Base-by-base conservation (phyloP, 2,888 invertebrate genomes). In the Azorinus chamasolen region DNA sequence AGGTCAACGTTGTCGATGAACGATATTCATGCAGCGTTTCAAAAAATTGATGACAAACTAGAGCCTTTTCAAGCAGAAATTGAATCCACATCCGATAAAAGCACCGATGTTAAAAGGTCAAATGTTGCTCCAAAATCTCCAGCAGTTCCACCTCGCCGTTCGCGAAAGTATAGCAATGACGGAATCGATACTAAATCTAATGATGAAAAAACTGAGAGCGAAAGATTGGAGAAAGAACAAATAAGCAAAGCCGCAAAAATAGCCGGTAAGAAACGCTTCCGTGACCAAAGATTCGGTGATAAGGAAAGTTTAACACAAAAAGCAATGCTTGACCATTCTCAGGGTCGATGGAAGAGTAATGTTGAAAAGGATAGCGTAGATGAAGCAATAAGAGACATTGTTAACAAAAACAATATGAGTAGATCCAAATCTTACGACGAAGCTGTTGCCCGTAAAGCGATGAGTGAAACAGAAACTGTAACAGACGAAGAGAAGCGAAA, bases 391-490 rank as follows among this genome's bases (percentile, higher is more conserved):
- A 84, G 79, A 55, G 87, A 89, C 70, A 70, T 83, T 41, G 80
- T 83, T 14, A 71, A 63, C 37, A 83, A 89, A 62, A 86, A 85
- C 22, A 84, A 76, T 46, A 89, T 89, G 89, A 90, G 86, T 39
- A 74, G 89, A 50, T 90, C 90, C 8, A 90, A 90, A 77, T 89
- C 89, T 1, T 89, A 87, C 58, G 90, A 90, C 59, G 90, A 90
- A 74, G 85, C 88, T 48, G 90, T 89, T 22, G 88, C 89, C 24
- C 78, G 87, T 12, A 86, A 85, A 64, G 84, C 80, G 18, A 66
- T 80, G 53, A 64, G 68, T 53, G 80, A 69, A n/a, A 77, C 50
- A n/a, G 84, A 86, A 46, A 68, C 57, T 1, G 50, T 76, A n/a
- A 55, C 51, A 20, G 65, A 55, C 25, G 63, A 69, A 10, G 79